Conservation (phyloP, 2,888 invertebrate species). For the Leistus spinibarbis region DNA sequence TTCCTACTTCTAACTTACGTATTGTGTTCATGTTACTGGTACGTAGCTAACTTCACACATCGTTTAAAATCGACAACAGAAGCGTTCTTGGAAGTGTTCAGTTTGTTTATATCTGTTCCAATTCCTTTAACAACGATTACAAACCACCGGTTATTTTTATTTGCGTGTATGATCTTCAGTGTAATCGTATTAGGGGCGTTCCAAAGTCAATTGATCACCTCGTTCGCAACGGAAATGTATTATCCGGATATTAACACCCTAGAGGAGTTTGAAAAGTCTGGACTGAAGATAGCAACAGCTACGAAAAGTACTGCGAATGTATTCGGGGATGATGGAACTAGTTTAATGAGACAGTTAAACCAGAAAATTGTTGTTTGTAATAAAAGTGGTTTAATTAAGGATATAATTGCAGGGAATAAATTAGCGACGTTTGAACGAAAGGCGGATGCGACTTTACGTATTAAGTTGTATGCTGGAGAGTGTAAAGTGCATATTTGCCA, state of each 20-base stretch:
- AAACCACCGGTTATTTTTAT: constrained; percentile 48
- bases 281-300: constrained; percentile 53
- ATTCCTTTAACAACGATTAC: background rate
- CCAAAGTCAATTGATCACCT: constrained; percentile 57
- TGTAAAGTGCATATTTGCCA: constrained; percentile 56
- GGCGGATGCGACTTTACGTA: constrained; percentile 51
- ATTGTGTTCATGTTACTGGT: constrained; percentile 21
- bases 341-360: constrained; percentile 27
- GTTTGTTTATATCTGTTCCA: constrained; percentile 30
- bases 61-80: background rate
- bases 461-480: constrained; percentile 44
- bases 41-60: background rate
- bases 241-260: constrained; percentile 58
- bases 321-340: constrained; percentile 48
- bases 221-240: constrained; percentile 55
- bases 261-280: constrained; percentile 54
- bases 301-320: constrained; percentile 50
- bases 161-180: constrained; percentile 52
- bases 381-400: constrained; percentile 3
- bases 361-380: background rate
- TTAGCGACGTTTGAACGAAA: constrained; percentile 52
- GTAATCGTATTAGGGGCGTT: constrained; percentile 55
- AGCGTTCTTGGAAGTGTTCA: constrained; percentile 18
- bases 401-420: constrained; percentile 36
- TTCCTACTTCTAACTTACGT: constrained; percentile 34